Evolutionary conservation across 2,113 vertebrate genomes (phyloP), one percentile per base, ranked within the genome.

Genomic region (Hassar affinis): DNA sequence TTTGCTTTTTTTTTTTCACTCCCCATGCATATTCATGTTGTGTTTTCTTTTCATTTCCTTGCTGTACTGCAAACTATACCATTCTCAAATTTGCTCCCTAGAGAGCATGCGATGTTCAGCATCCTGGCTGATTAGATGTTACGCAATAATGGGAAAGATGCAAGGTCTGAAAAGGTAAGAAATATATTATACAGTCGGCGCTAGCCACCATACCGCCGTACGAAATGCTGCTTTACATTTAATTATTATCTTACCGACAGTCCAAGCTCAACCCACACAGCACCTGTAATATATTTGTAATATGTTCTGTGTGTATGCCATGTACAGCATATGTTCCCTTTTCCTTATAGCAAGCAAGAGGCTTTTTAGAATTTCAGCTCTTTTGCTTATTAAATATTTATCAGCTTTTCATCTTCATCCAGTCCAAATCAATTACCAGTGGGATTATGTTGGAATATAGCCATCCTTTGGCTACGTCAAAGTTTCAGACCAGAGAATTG

Each of bases 351-450:
- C 47, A 47, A 47, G 42, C 38, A 7, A 10, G 22, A 12, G 20
- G 22, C 15, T 74, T 49, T 72, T 10, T 15, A 14, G 4, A 75
- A 52, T 33, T 52, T 27, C 6, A 52, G 47, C 72, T 15, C 4
- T 71, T 45, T 64, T 11, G 25, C 74, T 69, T n/a, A 54, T 79
- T n/a, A 72, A 83, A 57, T 52, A 84, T 84, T 81, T 61, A 81
- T 66, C n/a, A 45, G 10, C 11, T 51, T 80, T 61, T 77, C 33
- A 54, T 78, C 82, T 52, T 74, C 27, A 69, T 78, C 72, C 22
- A 45, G 38, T 68, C n/a, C 82, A 68, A 61, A 56, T 78, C 38
- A 76, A 45, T 56, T 51, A 45, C 54, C 14, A 4, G 33, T 47
- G 78, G 42, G 42, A 80, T 79, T 79, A 35, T 5, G 35, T n/a